Evolutionary conservation across 2,797 vertebrate genomes (phyloP).

Genomic region (Buphagus erythrorhynchus): DNA sequence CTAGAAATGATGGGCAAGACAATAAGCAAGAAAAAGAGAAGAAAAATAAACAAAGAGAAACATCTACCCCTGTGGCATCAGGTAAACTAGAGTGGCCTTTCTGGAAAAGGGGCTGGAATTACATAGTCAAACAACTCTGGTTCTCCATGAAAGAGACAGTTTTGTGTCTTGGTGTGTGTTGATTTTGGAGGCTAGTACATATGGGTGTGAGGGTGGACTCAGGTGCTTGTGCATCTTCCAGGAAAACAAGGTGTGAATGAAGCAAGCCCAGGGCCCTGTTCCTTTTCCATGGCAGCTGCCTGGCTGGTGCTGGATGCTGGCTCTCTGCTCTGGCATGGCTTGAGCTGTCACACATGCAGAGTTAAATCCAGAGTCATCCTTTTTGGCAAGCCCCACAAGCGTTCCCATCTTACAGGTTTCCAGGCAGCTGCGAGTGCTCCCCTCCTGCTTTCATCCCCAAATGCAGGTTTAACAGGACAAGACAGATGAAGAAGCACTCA

Average conservation of each 20-base stretch:
- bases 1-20: not conserved
- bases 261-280: not conserved
- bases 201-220: not conserved
- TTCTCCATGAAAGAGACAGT: not conserved
- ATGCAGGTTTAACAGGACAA: not conserved
- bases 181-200: not conserved
- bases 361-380: not conserved
- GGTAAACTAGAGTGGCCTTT: not conserved
- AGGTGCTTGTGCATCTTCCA: not conserved
- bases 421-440: not conserved
- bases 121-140: not conserved
- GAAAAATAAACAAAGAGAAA: not conserved
- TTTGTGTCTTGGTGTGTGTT: not conserved
- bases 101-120: not conserved
- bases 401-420: not conserved
- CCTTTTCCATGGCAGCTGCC: not conserved
- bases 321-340: not conserved
- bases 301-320: not conserved
- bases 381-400: not conserved
- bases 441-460: not conserved
- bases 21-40: not conserved
- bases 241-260: not conserved
- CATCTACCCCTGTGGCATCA: not conserved
- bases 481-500: conserved; percentile 21
- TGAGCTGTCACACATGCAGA: not conserved